These are phyloP conservation scores for Heterotis niloticus DNA, from an alignment of 2,113 vertebrate species.

Conservation along the genomic window DNA sequence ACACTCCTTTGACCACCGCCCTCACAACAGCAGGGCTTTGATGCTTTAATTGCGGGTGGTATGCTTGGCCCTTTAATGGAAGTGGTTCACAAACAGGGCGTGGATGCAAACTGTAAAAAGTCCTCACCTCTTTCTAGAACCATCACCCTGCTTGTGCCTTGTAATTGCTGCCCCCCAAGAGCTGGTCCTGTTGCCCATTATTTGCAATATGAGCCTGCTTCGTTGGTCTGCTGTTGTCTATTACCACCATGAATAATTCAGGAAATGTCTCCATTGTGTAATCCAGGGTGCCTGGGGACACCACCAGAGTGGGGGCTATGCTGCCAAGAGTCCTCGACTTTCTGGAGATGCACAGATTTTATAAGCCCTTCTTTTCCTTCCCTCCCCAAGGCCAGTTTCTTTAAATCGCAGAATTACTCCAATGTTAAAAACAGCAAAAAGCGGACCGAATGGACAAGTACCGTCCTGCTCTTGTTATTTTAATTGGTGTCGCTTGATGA, in stretches of 20 bases:
- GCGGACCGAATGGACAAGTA: constrained; percentile 39
- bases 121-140: background rate
- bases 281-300: background rate
- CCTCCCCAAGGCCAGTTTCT: background rate
- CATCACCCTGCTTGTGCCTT: background rate
- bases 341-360: too few relatives aligned
- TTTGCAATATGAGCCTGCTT: background rate
- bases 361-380: too few relatives aligned
- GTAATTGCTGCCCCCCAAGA: background rate
- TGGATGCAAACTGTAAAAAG: too few relatives aligned
- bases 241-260: constrained; percentile 16
- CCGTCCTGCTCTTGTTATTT: constrained; percentile 34
- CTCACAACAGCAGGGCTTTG: too few relatives aligned
- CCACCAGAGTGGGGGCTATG: background rate
- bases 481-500: constrained; percentile 23
- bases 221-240: background rate
- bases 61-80: too few relatives aligned
- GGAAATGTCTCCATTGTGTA: constrained; percentile 13
- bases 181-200: too few relatives aligned
- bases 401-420: constrained; percentile 8
- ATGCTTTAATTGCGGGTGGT: too few relatives aligned
- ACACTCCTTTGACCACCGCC: too few relatives aligned
- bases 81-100: too few relatives aligned
- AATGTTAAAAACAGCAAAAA: constrained; percentile 34
- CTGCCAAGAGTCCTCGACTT: background rate